Evolutionary conservation across 2,797 vertebrate genomes (phyloP).

Genomic region (Anomalospiza imberbis): DNA sequence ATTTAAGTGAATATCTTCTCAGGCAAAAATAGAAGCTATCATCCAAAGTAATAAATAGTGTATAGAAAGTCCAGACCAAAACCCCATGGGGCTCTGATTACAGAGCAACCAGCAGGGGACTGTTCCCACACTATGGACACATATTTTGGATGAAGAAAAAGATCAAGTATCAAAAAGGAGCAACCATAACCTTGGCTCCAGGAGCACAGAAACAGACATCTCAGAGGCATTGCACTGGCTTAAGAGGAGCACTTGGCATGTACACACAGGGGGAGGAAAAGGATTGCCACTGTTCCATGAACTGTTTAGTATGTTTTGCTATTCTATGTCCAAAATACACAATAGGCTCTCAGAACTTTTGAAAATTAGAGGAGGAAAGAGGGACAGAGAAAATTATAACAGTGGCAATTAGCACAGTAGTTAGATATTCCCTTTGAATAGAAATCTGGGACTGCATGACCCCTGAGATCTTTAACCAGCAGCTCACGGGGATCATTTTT

Average conservation of each 20-base stretch:
- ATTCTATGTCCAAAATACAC: not conserved
- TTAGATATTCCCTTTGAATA: not conserved
- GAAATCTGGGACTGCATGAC: not conserved
- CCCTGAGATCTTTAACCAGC: not conserved
- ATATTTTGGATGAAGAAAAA: not conserved
- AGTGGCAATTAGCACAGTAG: not conserved
- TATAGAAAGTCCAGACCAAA: slow-evolving; percentile 5
- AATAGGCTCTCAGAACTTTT: not conserved
- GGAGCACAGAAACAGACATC: not conserved
- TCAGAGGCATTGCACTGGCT: not conserved
- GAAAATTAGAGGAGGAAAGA: not conserved
- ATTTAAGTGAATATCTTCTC: not conserved
- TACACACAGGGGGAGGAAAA: not conserved
- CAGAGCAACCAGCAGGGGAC: not conserved
- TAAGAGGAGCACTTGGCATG: not conserved
- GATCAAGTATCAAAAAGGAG: slow-evolving; percentile 28
- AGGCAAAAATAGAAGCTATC: slow-evolving; percentile 26
- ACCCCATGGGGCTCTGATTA: slow-evolving; percentile 20
- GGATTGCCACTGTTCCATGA: not conserved
- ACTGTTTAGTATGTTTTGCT: not conserved
- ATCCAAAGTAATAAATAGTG: slow-evolving; percentile 3
- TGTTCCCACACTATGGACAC: not conserved
- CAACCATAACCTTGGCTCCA: slow-evolving; percentile 12
- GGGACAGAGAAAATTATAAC: not conserved
- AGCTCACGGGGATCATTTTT: not conserved